Percentiles rank a stretch among this genome's conserved stretches.
These are phyloP conservation scores for Lepidonotus clava DNA, from an alignment of 2,888 invertebrate genomes.

Conservation along the genomic window DNA sequence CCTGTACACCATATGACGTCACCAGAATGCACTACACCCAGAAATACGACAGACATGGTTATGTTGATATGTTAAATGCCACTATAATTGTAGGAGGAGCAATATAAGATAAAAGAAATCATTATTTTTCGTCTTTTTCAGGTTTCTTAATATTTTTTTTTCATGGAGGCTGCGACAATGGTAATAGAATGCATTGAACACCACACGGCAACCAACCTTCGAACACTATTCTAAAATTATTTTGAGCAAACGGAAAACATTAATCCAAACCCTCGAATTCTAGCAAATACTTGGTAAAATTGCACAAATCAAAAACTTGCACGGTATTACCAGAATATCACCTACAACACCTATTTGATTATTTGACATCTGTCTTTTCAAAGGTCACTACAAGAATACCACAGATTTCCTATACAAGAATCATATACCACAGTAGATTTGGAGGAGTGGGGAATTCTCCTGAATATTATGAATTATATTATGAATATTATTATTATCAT, in stretches of 20 bases:
- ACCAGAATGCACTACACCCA: slow-evolving; percentile 47
- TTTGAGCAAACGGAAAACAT: slow-evolving; percentile 49
- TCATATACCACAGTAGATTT: slow-evolving; percentile 52
- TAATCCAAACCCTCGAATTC: slow-evolving; percentile 49
- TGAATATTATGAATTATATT: slow-evolving; percentile 2
- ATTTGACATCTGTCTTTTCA: slow-evolving; percentile 28
- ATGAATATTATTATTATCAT: slow-evolving; percentile 19
- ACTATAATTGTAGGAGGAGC: slow-evolving; percentile 50
- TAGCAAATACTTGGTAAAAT: slow-evolving; percentile 47
- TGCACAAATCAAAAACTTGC: slow-evolving; percentile 48
- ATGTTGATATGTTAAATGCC: slow-evolving; percentile 54
- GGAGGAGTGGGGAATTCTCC: slow-evolving; percentile 51
- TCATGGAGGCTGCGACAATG: slow-evolving; percentile 38
- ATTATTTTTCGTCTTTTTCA: slow-evolving; percentile 26
- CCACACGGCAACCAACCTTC: slow-evolving; percentile 50
- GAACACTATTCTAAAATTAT: slow-evolving; percentile 45
- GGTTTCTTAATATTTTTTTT: slow-evolving; percentile 30
- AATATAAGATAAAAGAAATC: slow-evolving; percentile 22
- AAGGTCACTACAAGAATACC: slow-evolving; percentile 52
- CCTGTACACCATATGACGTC: slow-evolving; percentile 39
- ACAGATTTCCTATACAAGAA: slow-evolving; percentile 53
- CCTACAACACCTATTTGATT: slow-evolving; percentile 51
- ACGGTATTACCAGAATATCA: slow-evolving; percentile 46
- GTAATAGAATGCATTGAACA: slow-evolving; percentile 49
- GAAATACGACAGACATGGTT: slow-evolving; percentile 50